These are phyloP conservation scores for Rhyacophila brunnea DNA, from an alignment of 1,140 invertebrate species.

Conservation along the genomic window DNA sequence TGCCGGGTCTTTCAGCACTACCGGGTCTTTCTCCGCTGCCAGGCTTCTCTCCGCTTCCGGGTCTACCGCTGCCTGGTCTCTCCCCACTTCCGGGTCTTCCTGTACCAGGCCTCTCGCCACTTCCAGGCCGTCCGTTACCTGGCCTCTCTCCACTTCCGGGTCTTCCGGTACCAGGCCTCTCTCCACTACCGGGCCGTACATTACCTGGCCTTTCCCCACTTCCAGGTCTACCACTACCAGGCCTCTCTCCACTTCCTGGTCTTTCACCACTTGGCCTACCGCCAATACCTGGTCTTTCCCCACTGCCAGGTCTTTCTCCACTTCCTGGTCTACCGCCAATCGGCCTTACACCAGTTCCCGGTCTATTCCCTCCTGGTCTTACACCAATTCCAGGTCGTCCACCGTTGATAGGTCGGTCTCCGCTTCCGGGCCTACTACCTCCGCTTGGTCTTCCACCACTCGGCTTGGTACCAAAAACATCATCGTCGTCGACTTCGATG, in stretches of 20 bases:
- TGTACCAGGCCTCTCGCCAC: neutral
- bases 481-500: constrained; percentile 36
- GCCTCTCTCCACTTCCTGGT: constrained; percentile 1
- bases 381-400: constrained; percentile 9
- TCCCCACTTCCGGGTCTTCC: constrained; percentile 9
- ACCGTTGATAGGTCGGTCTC: constrained; percentile 12
- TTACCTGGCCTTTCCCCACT: constrained; percentile 2
- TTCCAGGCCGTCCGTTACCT: constrained; percentile 2
- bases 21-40: constrained; percentile 15
- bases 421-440: constrained; percentile 18
- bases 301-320: constrained; percentile 1
- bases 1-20: constrained; percentile 12
- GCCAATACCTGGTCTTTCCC: constrained; percentile 13
- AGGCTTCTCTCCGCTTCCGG: constrained; percentile 10
- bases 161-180: constrained; percentile 6
- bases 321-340: neutral
- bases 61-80: constrained; percentile 5
- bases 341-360: too few relatives aligned
- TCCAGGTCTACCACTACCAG: constrained; percentile 11
- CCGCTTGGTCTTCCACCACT: constrained; percentile 7
- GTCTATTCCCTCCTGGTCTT: constrained; percentile 12
- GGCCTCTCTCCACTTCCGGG: constrained; percentile 9
- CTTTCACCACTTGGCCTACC: constrained; percentile 7
- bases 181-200: constrained; percentile 3
- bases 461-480: constrained; percentile 33